A percentile compares a stretch with the other conserved stretches of the same genome.
phyloP scores from a whole-genome alignment of 2,888 invertebrate genomes.

The Gordius sp. region DNA sequence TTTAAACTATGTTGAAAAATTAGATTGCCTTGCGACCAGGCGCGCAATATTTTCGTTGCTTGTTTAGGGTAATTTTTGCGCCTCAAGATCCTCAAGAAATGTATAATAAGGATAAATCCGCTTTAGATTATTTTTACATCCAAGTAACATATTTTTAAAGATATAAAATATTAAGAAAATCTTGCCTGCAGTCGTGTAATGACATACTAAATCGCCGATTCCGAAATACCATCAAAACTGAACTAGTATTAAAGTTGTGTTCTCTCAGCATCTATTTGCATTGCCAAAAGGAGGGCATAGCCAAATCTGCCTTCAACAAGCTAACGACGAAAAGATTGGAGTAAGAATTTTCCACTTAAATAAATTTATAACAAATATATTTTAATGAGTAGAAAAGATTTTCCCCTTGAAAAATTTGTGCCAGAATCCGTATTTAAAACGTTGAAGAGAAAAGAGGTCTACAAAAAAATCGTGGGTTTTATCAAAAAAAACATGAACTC shows the following conservation, averaged over 20 bases:
- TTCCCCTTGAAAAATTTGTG: constrained; percentile 3
- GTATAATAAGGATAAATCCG: constrained; percentile 52
- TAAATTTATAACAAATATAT: background rate
- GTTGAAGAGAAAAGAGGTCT: background rate
- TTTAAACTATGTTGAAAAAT: background rate
- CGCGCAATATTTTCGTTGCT: constrained; percentile 51
- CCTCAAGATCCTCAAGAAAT: constrained; percentile 56
- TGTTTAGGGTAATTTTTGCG: constrained; percentile 63
- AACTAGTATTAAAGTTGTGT: background rate
- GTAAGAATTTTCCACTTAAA: background rate
- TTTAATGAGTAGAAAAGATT: background rate
- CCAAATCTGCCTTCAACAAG: background rate
- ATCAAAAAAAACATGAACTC: background rate
- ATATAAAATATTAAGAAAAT: background rate
- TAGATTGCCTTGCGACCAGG: constrained; percentile 2
- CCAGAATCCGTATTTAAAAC: background rate
- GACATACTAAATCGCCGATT: background rate
- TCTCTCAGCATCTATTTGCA: constrained; percentile 7
- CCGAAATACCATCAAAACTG: constrained; percentile 3
- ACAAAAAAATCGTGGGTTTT: background rate
- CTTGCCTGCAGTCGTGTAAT: background rate
- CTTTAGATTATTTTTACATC: constrained; percentile 60
- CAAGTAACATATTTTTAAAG: constrained; percentile 33
- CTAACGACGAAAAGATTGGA: background rate
- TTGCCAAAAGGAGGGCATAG: background rate